Conservation (phyloP, 1,140 invertebrate genomes). For the Zaprionus africanus region DNA sequence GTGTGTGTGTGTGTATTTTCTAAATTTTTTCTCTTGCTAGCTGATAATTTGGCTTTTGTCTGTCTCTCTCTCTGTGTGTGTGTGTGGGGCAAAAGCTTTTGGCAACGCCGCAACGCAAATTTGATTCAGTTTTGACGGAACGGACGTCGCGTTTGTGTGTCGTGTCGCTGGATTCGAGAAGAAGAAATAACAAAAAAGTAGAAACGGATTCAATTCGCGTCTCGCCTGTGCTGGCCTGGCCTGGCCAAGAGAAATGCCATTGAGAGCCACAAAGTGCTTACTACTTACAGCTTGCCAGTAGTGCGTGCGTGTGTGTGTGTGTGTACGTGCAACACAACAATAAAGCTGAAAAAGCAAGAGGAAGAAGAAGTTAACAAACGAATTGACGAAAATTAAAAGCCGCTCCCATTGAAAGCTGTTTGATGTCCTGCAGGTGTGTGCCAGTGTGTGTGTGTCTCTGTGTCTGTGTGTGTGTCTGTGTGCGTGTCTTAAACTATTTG, state of each 20-base stretch:
- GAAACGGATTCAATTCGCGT: conserved; percentile 17
- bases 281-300: background rate
- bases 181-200: background rate
- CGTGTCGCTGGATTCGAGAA: conserved; percentile 15
- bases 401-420: conserved; percentile 31
- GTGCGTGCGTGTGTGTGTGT: conserved; percentile 11
- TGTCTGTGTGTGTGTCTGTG: background rate
- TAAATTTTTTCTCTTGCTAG: conserved; percentile 2
- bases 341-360: conserved; percentile 20
- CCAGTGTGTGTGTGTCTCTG: conserved; percentile 6
- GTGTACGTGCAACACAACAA: conserved; percentile 39
- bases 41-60: conserved; percentile 4
- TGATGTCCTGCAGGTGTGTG: conserved; percentile 15
- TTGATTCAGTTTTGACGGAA: conserved; percentile 53
- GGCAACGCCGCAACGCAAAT: conserved; percentile 49
- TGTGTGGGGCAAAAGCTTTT: conserved; percentile 43
- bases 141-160: conserved; percentile 50
- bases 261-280: conserved; percentile 21
- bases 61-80: background rate
- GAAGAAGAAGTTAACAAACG: conserved; percentile 15
- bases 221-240: conserved; percentile 10
- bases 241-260: conserved; percentile 23
- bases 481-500: conserved; percentile 1
- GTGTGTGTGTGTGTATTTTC: conserved; percentile 9
- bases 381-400: conserved; percentile 41